A percentile compares a stretch with the other conserved stretches of the same genome.
Conservation (phyloP, 2,888 invertebrate species). For the Zygothrica quintamaculata region DNA sequence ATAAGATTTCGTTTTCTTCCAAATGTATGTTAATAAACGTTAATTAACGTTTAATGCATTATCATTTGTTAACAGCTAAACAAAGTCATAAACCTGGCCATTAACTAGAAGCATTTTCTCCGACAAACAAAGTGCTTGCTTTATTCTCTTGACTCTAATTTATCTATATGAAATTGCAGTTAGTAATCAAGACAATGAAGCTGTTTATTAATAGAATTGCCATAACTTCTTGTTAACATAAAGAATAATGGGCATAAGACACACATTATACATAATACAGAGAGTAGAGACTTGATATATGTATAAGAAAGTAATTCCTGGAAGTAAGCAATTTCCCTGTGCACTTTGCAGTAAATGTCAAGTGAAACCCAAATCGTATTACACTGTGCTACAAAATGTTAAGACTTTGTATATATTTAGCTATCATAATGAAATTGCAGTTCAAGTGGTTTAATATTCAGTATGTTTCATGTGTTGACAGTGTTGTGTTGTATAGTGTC, state of each 20-base stretch:
- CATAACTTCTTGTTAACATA: slow-evolving; percentile 14
- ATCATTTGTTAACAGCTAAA: neutral
- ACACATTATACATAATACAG: slow-evolving; percentile 2
- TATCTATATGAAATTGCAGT: no score
- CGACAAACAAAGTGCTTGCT: slow-evolving; percentile 11
- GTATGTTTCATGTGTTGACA: slow-evolving; percentile 1
- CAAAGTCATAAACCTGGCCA: slow-evolving; percentile 42
- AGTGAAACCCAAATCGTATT: slow-evolving; percentile 7
- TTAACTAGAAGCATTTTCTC: slow-evolving; percentile 24
- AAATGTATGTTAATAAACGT: no score
- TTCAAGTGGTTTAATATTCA: neutral
- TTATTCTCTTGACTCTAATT: no score
- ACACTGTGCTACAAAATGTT: slow-evolving; percentile 13
- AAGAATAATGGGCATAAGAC: slow-evolving; percentile 6
- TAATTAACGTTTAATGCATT: slow-evolving; percentile 3
- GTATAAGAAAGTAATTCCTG: neutral
- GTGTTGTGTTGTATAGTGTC: slow-evolving; percentile 23
- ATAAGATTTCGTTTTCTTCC: neutral
- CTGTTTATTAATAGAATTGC: slow-evolving; percentile 11
- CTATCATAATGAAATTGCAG: no score
- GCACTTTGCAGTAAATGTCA: slow-evolving; percentile 52
- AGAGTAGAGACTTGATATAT: no score
- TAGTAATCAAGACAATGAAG: slow-evolving; percentile 11
- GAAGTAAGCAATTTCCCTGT: slow-evolving; percentile 10
- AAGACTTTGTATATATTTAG: neutral